Percentiles rank a stretch among this genome's conserved stretches.
Conservation (phyloP, 2,797 vertebrate species). For the Brachyalestes nurse region DNA sequence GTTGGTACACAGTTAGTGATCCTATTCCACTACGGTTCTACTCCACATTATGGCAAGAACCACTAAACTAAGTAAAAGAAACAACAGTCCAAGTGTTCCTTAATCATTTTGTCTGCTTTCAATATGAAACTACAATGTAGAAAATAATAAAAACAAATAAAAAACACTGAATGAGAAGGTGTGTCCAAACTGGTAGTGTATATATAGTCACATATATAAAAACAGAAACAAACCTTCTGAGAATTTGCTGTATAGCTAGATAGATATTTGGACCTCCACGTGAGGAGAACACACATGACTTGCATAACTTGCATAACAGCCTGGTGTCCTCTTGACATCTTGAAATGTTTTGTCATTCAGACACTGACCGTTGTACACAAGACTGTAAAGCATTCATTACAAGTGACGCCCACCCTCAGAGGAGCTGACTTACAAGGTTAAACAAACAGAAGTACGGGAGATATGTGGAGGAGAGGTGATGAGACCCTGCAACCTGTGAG, state of each 20-base stretch:
- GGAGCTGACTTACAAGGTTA: conserved; percentile 46
- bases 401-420: conserved; percentile 30
- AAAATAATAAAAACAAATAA: no score
- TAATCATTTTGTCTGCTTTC: no score
- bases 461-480: conserved; percentile 49
- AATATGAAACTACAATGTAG: no score
- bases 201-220: background rate
- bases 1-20: no score
- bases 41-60: no score
- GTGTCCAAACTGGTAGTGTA: no score
- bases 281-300: conserved; percentile 14
- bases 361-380: conserved; percentile 23
- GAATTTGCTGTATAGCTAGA: conserved; percentile 9
- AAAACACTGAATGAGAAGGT: no score
- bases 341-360: conserved; percentile 40
- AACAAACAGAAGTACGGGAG: conserved; percentile 42
- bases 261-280: conserved; percentile 26
- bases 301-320: conserved; percentile 34
- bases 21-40: no score
- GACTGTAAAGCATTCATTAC: conserved; percentile 44
- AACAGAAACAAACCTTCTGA: conserved; percentile 1
- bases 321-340: conserved; percentile 48
- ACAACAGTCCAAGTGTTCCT: no score
- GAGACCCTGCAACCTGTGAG: conserved; percentile 5
- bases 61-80: no score